phyloP scores from a whole-genome alignment of 2,797 vertebrate species.

The Monodelphis domestica region DNA sequence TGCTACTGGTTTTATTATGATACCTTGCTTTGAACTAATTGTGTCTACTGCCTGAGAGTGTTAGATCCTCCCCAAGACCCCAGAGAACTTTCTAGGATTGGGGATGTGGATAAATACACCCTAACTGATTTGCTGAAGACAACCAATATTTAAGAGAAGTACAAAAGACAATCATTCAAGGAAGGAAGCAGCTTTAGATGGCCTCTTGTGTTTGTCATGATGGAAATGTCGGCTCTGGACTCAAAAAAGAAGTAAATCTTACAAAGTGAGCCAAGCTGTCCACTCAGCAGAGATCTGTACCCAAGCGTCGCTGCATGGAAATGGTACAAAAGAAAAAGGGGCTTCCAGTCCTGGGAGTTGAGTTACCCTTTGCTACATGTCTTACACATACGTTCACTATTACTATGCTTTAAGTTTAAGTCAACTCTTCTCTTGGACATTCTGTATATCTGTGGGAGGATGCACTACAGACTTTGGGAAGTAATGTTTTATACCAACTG shows the following conservation, averaged over 20 bases:
- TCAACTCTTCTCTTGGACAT: background rate
- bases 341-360: background rate
- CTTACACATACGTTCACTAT: background rate
- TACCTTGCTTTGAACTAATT: background rate
- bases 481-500: background rate
- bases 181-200: background rate
- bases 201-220: background rate
- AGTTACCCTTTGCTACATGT: background rate
- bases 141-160: background rate
- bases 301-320: background rate
- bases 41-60: background rate
- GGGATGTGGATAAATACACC: background rate
- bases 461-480: background rate
- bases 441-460: background rate
- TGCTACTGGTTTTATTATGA: background rate
- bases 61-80: background rate
- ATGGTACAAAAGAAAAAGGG: background rate
- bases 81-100: background rate
- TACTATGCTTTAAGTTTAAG: background rate
- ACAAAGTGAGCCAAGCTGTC: background rate
- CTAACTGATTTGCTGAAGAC: background rate
- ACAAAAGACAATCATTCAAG: background rate
- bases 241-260: background rate
- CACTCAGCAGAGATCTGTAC: background rate
- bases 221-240: background rate